These are phyloP conservation scores for Bombus impatiens DNA, from an alignment of 1,140 invertebrate species.

Conservation along the genomic window DNA sequence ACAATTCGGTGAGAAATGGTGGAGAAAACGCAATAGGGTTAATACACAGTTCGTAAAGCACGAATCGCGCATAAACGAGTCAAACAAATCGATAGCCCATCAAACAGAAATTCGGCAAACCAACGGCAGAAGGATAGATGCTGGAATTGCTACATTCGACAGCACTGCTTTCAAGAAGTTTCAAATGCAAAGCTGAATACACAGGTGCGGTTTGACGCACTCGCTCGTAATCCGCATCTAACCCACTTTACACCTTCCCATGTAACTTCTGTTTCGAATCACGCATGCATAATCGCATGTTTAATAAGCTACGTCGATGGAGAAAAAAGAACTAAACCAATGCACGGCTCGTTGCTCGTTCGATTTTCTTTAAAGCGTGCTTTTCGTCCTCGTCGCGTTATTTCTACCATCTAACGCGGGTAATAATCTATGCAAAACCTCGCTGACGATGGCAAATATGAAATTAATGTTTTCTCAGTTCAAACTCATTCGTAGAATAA, in stretches of 20 bases:
- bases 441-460: background rate
- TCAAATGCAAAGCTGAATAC: background rate
- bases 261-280: background rate
- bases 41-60: no score
- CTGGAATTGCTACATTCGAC: background rate
- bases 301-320: background rate
- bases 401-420: no score
- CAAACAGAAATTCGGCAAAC: background rate
- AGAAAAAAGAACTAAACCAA: background rate
- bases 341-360: background rate
- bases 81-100: background rate
- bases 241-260: conserved; percentile 22
- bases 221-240: conserved; percentile 10
- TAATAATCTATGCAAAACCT: conserved; percentile 10
- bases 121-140: background rate
- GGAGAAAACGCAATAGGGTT: no score
- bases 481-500: background rate
- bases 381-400: background rate
- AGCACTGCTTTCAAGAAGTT: conserved; percentile 4
- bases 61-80: background rate
- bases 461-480: conserved; percentile 18
- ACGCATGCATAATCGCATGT: background rate
- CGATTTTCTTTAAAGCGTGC: background rate
- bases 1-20: no score
- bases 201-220: background rate